Evolutionary conservation across 2,797 vertebrate genomes (phyloP).

Genomic region (Cossypha dichroa): DNA sequence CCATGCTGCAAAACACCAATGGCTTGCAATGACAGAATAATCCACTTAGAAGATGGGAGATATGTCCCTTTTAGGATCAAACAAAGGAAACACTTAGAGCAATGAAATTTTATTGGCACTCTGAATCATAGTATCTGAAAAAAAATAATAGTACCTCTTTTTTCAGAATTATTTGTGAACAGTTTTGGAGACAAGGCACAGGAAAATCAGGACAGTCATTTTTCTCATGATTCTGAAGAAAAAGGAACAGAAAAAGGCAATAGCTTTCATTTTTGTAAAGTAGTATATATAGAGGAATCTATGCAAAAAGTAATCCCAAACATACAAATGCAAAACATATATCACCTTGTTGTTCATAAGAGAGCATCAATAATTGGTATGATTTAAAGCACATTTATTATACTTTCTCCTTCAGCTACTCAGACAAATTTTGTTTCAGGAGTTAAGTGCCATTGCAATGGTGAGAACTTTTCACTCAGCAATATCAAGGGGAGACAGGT

Average conservation of each 20-base stretch:
- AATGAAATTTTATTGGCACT: not conserved
- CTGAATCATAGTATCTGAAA: not conserved
- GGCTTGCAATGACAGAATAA: not conserved
- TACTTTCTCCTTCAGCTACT: not conserved
- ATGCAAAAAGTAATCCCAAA: not conserved
- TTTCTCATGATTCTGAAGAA: slow-evolving; percentile 81
- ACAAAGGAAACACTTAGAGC: not conserved
- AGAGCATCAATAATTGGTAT: not conserved
- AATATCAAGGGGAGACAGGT: not conserved
- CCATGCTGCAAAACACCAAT: not conserved
- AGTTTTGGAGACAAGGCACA: slow-evolving; percentile 84
- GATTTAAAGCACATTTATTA: not conserved
- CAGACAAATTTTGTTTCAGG: not conserved
- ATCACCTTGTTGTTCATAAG: not conserved
- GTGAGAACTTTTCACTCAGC: not conserved
- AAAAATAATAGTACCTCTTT: slow-evolving; percentile 77
- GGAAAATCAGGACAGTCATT: slow-evolving; percentile 83
- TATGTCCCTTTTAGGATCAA: not conserved
- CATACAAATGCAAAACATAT: not conserved
- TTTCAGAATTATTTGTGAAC: slow-evolving; percentile 80
- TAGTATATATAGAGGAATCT: not conserved
- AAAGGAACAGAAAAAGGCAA: not conserved
- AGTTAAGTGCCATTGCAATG: not conserved
- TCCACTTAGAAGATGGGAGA: not conserved
- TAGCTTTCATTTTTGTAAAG: not conserved